Evolutionary conservation across 2,888 invertebrate species (phyloP), one percentile per base, ranked within the genome.

Genomic region (Ecliptopera silaceata): DNA sequence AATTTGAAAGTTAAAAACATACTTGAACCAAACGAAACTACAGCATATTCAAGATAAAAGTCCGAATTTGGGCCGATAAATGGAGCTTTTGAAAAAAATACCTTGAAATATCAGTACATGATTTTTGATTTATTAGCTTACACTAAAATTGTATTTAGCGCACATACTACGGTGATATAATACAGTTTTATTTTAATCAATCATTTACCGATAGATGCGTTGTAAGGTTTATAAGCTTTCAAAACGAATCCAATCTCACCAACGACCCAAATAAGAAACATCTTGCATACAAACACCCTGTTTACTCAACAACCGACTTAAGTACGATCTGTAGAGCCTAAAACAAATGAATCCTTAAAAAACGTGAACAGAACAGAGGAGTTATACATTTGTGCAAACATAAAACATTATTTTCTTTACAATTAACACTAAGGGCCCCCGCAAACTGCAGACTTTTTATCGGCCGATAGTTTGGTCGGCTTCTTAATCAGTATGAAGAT

Each of bases 371-470:
- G 26, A 36, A 64, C 49, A 26, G n/a, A 18, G n/a, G 42, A 52
- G 20, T 39, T 43, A 55, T 52, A 53, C 47, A 49, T 62, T 64
- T 62, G 64, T 64, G 64, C 62, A 58, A 61, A 62, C 54, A 55
- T 61, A 50, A 60, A 63, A 65, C 65, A 61, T 63, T 59, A 59
- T 61, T 55, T 39, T 41, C 49, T 56, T 59, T 49, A 64, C 46
- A 60, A 46, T 49, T 52, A 60, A 56, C 56, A 56, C 42, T 54
- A 49, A 48, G n/a, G n/a, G n/a, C n/a, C n/a, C n/a, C n/a, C n/a
- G n/a, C n/a, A n/a, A n/a, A n/a, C n/a, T n/a, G n/a, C n/a, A n/a
- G n/a, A n/a, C n/a, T n/a, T n/a, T n/a, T n/a, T n/a, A n/a, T n/a
- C n/a, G n/a, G n/a, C n/a, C n/a, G n/a, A n/a, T n/a, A n/a, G n/a